Percentiles rank a stretch among this genome's conserved stretches.
phyloP scores from a whole-genome alignment of 2,797 vertebrate genomes.

The Cuniculus paca region DNA sequence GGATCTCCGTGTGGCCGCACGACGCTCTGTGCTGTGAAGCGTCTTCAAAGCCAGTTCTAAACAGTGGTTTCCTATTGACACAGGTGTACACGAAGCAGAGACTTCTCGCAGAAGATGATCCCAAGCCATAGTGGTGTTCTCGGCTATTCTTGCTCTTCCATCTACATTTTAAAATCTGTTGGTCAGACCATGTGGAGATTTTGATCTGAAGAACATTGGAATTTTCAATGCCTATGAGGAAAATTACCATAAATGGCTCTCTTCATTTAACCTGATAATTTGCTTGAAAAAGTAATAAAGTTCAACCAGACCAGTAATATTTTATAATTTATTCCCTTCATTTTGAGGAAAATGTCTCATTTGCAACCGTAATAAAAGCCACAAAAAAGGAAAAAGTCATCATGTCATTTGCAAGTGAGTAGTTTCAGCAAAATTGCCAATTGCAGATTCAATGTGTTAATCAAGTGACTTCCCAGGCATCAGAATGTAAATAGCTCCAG shows the following conservation, averaged over 20 bases:
- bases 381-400: not conserved
- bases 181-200: not conserved
- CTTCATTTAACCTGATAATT: not conserved
- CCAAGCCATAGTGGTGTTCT: not conserved
- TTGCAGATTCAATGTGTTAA: not conserved
- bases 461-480: not conserved
- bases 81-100: not conserved
- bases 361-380: not conserved
- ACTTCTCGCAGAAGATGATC: not conserved
- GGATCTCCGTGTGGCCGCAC: not conserved
- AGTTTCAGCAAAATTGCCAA: not conserved
- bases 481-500: not conserved
- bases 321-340: not conserved
- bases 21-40: not conserved
- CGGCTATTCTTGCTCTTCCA: not conserved
- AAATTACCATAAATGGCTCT: not conserved
- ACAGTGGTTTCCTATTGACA: not conserved
- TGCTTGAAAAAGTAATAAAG: constrained; percentile 12
- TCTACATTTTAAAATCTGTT: not conserved
- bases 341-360: not conserved
- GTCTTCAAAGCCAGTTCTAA: not conserved
- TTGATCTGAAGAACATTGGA: not conserved
- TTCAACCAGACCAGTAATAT: not conserved
- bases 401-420: not conserved
- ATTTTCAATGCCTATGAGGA: not conserved